Base-by-base conservation (phyloP, 2,888 invertebrate genomes). In the Habrosyne pyritoides region DNA sequence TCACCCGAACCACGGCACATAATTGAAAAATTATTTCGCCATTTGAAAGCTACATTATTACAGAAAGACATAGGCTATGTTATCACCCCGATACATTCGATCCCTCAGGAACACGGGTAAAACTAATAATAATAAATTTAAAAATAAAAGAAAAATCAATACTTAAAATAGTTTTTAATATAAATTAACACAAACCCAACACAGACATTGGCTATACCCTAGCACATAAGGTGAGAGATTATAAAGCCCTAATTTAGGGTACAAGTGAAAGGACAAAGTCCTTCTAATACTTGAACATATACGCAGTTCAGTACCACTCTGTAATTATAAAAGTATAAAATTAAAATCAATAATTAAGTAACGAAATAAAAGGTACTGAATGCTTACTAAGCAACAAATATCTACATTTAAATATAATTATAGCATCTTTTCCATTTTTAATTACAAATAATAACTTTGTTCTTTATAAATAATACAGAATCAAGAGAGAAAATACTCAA, bases 211-310 rank as follows among this genome's bases (percentile, higher is more conserved):
- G 85, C 84, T 86, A 84, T 78, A 79, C 75, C 81, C 83, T 84
- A 87, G 75, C 83, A 86, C 80, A 80, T 79, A 84, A 79, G 72
- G 84, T 84, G 81, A 87, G 84, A 87, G 84, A 89, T 86, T 84
- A 90, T 74, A 89, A 87, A 87, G 87, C 92, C 91, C 92, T 91
- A 92, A 92, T 92, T 92, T 92, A 92, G 91, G 92, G 91, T 92
- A 91, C 92, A 87, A 86, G 87, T 84, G 84, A 85, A 87, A 91
- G 90, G 92, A 89, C 81, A 82, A 79, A 83, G 92, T 89, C 85
- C 92, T 91, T 91, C 81, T 89, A 90, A 91, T 91, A 91, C 88
- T 89, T 85, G 83, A 86, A 83, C 74, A 75, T 81, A 80, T 72
- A 69, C 55, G 63, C 68, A 55, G 59, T 71, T 67, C 77, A 80